Percentiles rank a stretch among this genome's conserved stretches.
These are phyloP conservation scores for Pristionchus maxplancki DNA, from an alignment of 2,888 invertebrate genomes.

Conservation along the genomic window DNA sequence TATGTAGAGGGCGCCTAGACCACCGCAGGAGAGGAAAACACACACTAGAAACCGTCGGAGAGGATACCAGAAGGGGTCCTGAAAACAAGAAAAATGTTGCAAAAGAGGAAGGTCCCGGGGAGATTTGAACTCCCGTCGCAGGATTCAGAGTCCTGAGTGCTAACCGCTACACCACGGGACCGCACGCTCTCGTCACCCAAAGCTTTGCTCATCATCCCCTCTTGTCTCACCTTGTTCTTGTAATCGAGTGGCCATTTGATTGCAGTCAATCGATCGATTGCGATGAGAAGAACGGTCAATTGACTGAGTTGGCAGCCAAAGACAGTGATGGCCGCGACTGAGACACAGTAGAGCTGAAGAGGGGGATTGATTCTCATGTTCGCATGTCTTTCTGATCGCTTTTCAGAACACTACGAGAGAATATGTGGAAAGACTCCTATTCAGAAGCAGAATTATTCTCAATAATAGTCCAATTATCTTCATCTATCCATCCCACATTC, in stretches of 20 bases:
- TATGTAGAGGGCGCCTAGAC: conserved; percentile 16
- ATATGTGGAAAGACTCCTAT: neutral
- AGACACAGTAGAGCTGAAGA: conserved; percentile 47
- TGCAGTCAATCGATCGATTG: conserved; percentile 46
- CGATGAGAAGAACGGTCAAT: conserved; percentile 42
- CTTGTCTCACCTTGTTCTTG: conserved; percentile 47
- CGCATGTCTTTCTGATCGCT: neutral
- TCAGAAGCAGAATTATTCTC: too few relatives aligned
- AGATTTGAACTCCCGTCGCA: conserved; percentile 64
- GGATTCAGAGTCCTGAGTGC: conserved; percentile 65
- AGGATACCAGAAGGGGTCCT: conserved; percentile 52
- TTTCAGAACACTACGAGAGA: neutral
- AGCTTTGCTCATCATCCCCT: neutral
- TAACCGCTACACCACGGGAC: conserved; percentile 63
- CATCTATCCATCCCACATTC: too few relatives aligned
- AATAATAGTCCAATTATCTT: too few relatives aligned
- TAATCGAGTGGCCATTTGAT: conserved; percentile 46
- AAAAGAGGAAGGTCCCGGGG: conserved; percentile 57
- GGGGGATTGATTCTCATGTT: neutral
- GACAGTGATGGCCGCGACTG: conserved; percentile 39
- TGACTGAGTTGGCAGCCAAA: conserved; percentile 50
- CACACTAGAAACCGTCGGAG: conserved; percentile 23
- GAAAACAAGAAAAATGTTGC: neutral
- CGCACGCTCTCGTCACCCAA: neutral
- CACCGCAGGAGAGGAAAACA: conserved; percentile 16